Percentiles rank a stretch among this genome's conserved stretches.
phyloP scores from a whole-genome alignment of 2,113 vertebrate genomes.

The Motacilla alba region DNA sequence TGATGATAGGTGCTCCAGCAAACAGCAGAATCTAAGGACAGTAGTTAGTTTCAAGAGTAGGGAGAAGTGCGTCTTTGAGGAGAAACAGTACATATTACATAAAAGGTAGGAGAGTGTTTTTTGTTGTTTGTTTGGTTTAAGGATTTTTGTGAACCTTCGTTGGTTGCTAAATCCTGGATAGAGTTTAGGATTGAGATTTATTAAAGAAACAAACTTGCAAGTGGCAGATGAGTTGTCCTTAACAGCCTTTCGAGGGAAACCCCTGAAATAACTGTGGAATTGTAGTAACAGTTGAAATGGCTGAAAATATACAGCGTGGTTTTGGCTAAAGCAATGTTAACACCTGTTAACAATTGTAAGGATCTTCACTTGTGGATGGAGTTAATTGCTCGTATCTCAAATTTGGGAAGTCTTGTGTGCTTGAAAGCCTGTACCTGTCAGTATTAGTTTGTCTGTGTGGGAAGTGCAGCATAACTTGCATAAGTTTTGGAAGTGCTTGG shows the following conservation, averaged over 20 bases:
- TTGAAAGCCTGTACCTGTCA: background rate
- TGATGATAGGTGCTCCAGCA: background rate
- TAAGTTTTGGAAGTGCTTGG: background rate
- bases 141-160: background rate
- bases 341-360: background rate
- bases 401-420: background rate
- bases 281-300: background rate
- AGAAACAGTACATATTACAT: background rate
- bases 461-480: background rate
- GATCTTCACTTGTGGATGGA: background rate
- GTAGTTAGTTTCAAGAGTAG: background rate
- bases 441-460: background rate
- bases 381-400: background rate
- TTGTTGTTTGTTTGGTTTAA: background rate
- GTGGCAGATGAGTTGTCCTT: background rate
- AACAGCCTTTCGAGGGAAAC: background rate
- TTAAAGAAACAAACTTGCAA: background rate
- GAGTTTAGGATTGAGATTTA: background rate
- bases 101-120: background rate
- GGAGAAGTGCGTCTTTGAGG: background rate
- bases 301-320: background rate
- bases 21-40: background rate
- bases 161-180: background rate
- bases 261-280: background rate
- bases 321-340: background rate